phyloP scores from a whole-genome alignment of 2,113 vertebrate genomes.

The Craseonycteris thonglongyai region DNA sequence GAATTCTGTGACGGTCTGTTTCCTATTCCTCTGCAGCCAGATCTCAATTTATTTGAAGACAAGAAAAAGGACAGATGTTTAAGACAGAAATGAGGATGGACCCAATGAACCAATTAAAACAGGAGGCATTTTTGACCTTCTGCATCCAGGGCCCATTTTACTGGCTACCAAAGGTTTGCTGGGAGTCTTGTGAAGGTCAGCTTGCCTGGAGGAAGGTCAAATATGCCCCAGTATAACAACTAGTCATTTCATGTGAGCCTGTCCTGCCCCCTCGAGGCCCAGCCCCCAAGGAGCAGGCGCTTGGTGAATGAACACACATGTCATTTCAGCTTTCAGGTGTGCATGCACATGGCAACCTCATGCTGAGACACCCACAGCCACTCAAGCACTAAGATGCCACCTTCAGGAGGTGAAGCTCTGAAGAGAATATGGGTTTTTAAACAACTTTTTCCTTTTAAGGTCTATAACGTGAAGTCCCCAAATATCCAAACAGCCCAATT shows the following conservation, averaged over 20 bases:
- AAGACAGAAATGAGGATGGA: slow-evolving; percentile 37
- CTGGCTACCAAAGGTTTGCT: neutral
- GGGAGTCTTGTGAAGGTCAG: neutral
- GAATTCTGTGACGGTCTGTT: neutral
- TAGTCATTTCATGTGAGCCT: neutral
- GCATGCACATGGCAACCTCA: neutral
- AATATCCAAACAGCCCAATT: neutral
- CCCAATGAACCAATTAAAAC: neutral
- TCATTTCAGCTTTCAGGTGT: neutral
- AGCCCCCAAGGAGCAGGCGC: neutral
- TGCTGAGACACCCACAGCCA: neutral
- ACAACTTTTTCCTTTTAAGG: neutral
- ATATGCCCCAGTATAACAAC: neutral
- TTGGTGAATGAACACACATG: neutral
- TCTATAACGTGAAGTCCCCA: neutral
- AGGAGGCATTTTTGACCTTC: neutral
- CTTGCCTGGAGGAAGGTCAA: neutral
- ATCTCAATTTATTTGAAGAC: slow-evolving; percentile 18
- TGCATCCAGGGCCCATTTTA: rapidly evolving
- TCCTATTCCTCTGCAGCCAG: neutral
- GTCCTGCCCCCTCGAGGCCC: neutral
- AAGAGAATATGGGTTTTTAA: neutral
- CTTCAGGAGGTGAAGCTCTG: neutral
- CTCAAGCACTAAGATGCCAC: neutral
- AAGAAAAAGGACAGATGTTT: slow-evolving; percentile 37